Percentiles rank a stretch among this genome's conserved stretches.
These are phyloP conservation scores for Pelagia noctiluca DNA, from an alignment of 30 jellyfish, hydroid and myxozoan species.

Conservation along the genomic window DNA sequence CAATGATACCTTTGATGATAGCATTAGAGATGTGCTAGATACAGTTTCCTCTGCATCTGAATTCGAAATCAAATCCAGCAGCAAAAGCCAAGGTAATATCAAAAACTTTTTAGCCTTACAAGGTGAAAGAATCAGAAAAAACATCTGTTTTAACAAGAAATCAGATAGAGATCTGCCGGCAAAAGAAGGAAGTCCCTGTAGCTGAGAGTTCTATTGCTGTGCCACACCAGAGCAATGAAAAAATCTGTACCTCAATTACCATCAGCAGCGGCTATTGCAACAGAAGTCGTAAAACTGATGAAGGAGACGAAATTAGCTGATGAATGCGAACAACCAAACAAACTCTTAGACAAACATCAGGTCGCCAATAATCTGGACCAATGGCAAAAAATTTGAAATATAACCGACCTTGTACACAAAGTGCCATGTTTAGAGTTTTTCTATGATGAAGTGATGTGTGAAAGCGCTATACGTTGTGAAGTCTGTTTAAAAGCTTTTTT, in stretches of 20 bases:
- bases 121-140: not conserved
- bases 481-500: slow-evolving; percentile 3
- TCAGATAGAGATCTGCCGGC: slow-evolving; percentile 9
- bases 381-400: slow-evolving; percentile 13
- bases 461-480: not conserved
- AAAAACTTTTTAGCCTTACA: slow-evolving; percentile 7
- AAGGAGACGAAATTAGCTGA: slow-evolving; percentile 28
- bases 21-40: not conserved
- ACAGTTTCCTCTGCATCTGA: not conserved
- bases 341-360: not conserved
- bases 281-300: slow-evolving; percentile 28
- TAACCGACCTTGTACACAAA: slow-evolving; percentile 13
- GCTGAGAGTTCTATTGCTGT: not conserved
- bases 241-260: not conserved
- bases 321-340: slow-evolving; percentile 4
- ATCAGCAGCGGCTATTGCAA: slow-evolving; percentile 38
- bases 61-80: not conserved
- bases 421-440: slow-evolving; percentile 1
- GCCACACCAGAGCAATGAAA: not conserved
- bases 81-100: slow-evolving; percentile 28
- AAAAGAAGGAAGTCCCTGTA: slow-evolving; percentile 22
- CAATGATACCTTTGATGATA: slow-evolving; percentile 1
- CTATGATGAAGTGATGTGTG: not conserved
- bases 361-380: slow-evolving; percentile 23
- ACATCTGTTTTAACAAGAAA: too few relatives aligned